phyloP scores from a whole-genome alignment of 2,113 vertebrate genomes.

The Catagonus wagneri region DNA sequence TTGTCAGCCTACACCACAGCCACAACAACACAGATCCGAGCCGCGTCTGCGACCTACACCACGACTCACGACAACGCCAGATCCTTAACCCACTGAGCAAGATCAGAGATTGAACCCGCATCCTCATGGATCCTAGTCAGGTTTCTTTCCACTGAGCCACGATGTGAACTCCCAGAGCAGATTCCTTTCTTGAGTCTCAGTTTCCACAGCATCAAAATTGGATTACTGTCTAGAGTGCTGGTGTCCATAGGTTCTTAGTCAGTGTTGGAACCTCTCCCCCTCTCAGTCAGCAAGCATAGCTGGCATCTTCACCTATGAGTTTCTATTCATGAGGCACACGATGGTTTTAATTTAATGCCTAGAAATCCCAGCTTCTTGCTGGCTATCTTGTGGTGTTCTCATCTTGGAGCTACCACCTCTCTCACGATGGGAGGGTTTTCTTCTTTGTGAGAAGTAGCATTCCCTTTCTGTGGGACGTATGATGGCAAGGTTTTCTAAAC shows the following conservation, averaged over 20 bases:
- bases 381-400: not conserved
- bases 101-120: no score
- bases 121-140: no score
- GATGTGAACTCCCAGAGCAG: not conserved
- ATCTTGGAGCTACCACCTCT: not conserved
- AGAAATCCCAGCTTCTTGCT: constrained; percentile 44
- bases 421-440: not conserved
- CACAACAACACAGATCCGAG: no score
- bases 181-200: not conserved
- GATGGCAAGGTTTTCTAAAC: not conserved
- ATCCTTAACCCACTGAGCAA: no score
- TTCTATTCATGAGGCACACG: not conserved
- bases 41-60: no score
- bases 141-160: no score
- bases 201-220: constrained; percentile 20
- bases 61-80: no score
- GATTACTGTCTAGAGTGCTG: not conserved
- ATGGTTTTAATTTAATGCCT: constrained; percentile 44
- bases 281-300: constrained; percentile 41
- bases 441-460: constrained; percentile 41
- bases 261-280: not conserved
- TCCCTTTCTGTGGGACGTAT: not conserved
- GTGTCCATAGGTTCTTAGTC: not conserved
- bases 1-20: no score
- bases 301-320: not conserved